Evolutionary conservation across 2,888 invertebrate genomes (phyloP), one percentile per base, ranked within the genome.

Genomic region (Plebejus anna): DNA sequence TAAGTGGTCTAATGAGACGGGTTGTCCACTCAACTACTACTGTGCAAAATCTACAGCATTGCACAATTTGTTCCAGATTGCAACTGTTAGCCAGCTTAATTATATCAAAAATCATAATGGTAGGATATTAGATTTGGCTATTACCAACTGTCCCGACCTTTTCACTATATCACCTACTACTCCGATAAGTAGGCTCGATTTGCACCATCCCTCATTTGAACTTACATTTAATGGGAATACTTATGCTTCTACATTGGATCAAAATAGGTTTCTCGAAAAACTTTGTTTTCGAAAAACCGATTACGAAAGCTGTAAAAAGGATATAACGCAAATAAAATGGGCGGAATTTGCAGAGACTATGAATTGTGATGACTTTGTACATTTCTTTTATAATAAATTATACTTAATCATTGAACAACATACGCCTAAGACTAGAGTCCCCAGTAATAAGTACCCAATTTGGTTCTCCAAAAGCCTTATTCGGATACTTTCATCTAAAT

Each of bases 201-300:
- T 22, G 16, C 75, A 75, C 28, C 75, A 75, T 59, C 75, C 75
- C 13, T 55, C 75, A 36, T 75, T 75, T 16, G 57, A 59, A 38
- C 11, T 75, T 16, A 55, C 75, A 51, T 57, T 38, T 57, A 57
- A 13, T 11, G 11, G n/a, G 1, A 13, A 57, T 57, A 57, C 59
- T 59, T 7, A 1, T 22, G 6, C 22, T 22, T 59, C n/a, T 59
- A 28, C 59, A 28, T 59, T 59, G 2, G n/a, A n/a, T 22, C 59
- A 59, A 22, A 59, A 59, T 22, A 59, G 22, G 22, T n/a, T 22
- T 59, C 3, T 28, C 1, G 7, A 28, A 59, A 70, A 42, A 70
- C 42, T 70, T 6, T 70, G 70, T 70, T 70, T 36, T 36, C 36
- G 42, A 70, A n/a, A 42, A 42, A 11, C 38, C 7, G 42, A 42